A percentile compares a stretch with the other conserved stretches of the same genome.
Evolutionary conservation across 2,797 vertebrate species (phyloP).

Genomic region (Pipistrellus nathusii): DNA sequence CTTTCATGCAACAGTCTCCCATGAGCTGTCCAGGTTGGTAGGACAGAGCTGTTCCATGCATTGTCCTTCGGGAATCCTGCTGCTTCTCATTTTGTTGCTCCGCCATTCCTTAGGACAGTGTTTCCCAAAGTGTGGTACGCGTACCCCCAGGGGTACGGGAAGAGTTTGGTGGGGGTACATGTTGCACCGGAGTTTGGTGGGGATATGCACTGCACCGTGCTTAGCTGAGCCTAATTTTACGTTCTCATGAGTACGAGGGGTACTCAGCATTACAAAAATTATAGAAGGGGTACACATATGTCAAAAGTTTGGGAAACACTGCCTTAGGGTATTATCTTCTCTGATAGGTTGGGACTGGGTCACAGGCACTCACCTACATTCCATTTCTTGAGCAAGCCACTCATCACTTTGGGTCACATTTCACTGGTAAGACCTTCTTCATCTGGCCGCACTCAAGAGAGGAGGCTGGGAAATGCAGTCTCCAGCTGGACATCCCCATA

Average conservation of each 20-base stretch:
- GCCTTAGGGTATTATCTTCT: neutral
- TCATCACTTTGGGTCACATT: neutral
- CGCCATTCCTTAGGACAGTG: neutral
- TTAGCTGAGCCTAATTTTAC: too few relatives aligned
- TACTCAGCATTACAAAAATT: too few relatives aligned
- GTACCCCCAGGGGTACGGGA: too few relatives aligned
- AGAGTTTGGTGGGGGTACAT: too few relatives aligned
- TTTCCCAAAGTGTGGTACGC: too few relatives aligned
- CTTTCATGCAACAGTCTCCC: neutral
- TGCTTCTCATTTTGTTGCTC: neutral
- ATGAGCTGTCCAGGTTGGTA: neutral
- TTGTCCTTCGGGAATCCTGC: neutral
- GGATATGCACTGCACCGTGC: too few relatives aligned
- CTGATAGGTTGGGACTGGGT: neutral
- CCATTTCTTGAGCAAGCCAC: neutral
- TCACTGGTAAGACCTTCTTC: neutral
- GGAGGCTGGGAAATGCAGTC: neutral
- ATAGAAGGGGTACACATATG: too few relatives aligned
- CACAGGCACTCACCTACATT: neutral
- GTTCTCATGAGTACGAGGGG: too few relatives aligned
- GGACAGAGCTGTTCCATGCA: neutral
- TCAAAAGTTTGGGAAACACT: too few relatives aligned
- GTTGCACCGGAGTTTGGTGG: too few relatives aligned
- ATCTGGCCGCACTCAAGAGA: neutral
- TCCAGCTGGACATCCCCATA: neutral